These are phyloP conservation scores for Spisula solida DNA, from an alignment of 2,888 invertebrate species.

Conservation along the genomic window DNA sequence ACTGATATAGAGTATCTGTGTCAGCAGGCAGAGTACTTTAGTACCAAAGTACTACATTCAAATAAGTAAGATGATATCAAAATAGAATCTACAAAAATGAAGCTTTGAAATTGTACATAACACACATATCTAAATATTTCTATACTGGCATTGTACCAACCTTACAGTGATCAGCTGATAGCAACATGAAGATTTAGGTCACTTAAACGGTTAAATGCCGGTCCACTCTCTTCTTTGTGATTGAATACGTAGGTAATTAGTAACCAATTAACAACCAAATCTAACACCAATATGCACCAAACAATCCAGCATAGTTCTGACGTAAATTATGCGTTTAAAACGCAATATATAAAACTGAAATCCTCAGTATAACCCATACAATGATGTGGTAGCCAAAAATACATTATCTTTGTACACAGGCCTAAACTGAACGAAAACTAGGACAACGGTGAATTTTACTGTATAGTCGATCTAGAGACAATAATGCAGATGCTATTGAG, in stretches of 20 bases:
- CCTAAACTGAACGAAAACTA: neutral
- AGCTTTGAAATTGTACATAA: neutral
- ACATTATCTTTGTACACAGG: neutral
- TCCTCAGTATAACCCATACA: neutral
- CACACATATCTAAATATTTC: neutral
- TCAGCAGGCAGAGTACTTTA: no score
- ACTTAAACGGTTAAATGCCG: neutral
- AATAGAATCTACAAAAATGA: no score
- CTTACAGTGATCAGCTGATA: neutral
- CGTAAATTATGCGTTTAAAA: neutral
- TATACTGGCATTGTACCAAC: neutral
- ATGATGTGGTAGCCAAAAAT: conserved; percentile 17
- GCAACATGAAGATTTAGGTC: neutral
- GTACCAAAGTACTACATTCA: no score
- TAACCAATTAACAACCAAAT: neutral
- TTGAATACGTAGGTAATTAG: neutral
- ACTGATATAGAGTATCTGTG: no score
- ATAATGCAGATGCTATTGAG: neutral
- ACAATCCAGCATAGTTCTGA: neutral
- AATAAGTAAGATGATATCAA: no score
- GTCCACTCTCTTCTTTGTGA: neutral
- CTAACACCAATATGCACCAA: neutral
- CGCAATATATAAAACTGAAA: neutral
- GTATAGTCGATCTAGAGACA: neutral
- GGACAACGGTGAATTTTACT: neutral